A percentile compares a stretch with the other conserved stretches of the same genome.
Evolutionary conservation across 2,888 invertebrate species (phyloP).

Genomic region (Platycheirus rosarum): DNA sequence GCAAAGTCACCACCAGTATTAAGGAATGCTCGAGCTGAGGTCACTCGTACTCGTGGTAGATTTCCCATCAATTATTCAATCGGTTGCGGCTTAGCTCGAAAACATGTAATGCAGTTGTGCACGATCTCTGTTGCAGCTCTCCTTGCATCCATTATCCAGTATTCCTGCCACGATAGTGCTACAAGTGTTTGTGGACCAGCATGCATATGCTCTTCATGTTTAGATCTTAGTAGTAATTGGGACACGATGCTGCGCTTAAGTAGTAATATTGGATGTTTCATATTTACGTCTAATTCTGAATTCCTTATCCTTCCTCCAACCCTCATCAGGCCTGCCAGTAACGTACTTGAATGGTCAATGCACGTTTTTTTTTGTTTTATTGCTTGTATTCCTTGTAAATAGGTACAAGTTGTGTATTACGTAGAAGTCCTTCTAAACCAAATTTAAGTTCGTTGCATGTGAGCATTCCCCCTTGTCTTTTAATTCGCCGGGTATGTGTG

Average conservation of each 20-base stretch:
- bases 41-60: constrained; percentile 12
- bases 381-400: background rate
- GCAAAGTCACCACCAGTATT: constrained; percentile 28
- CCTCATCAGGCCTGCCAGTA: background rate
- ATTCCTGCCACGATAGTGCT: background rate
- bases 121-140: constrained; percentile 2
- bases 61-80: constrained; percentile 23
- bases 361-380: background rate
- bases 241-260: background rate
- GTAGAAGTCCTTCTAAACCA: background rate
- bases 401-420: background rate
- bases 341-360: background rate
- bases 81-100: background rate
- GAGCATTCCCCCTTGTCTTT: background rate
- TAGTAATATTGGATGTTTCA: background rate
- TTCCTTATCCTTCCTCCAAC: background rate
- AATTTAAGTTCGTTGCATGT: background rate
- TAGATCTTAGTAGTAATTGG: background rate
- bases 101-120: constrained; percentile 22
- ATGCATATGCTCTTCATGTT: constrained; percentile 1
- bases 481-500: background rate
- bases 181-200: constrained; percentile 8
- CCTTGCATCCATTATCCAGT: constrained; percentile 5
- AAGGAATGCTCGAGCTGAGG: constrained; percentile 11
- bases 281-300: constrained; percentile 1